Evolutionary conservation across 2,113 vertebrate genomes (phyloP), one percentile per base, ranked within the genome.

Genomic region (Gobiocypris rarus): DNA sequence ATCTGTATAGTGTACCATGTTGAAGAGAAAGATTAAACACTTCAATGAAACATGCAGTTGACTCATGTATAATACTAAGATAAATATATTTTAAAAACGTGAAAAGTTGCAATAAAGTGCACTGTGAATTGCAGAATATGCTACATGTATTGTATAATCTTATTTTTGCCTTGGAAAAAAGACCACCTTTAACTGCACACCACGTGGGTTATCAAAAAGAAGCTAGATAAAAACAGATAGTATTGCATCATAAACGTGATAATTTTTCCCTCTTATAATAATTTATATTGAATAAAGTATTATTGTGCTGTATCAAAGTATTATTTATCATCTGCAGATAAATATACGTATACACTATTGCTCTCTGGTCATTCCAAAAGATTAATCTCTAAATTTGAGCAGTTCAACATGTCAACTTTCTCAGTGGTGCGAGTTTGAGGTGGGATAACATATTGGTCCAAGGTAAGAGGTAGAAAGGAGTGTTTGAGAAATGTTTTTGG

Each of bases 91-190:
- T 58, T 43, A 26, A 78, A 75, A 31, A 41, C 9, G 26, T 59
- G 22, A 41, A 38, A 75, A 76, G 28, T 77, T 77, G 9, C 6
- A 78, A 43, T 61, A 78, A 78, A 78, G 76, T 78, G 38, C 56
- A 26, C n/a, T 45, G 45, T 26, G 13, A 78, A 45, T 19, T 28
- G 4, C 58, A 43, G 14, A 41, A 77, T 17, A 54, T 56, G 48
- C 9, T 54, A 41, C 34, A 5, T 48, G n/a, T 71, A 24, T 26
- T 45, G 6, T 48, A 26, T 24, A 2, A 71, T 45, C 11, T 24
- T 45, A 45, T 15, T 73, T 73, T 73, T 43, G n/a, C 22, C 8
- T 38, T 17, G 15, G 63, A 67, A 34, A 38, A 17, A 38, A 67
- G 3, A 38, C 63, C 22, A 22, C 17, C 31, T 69, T 4, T 41